Percentiles rank a stretch among this genome's conserved stretches.
Conservation (phyloP, 2,888 invertebrate species). For the Trachelus iudaicus region DNA sequence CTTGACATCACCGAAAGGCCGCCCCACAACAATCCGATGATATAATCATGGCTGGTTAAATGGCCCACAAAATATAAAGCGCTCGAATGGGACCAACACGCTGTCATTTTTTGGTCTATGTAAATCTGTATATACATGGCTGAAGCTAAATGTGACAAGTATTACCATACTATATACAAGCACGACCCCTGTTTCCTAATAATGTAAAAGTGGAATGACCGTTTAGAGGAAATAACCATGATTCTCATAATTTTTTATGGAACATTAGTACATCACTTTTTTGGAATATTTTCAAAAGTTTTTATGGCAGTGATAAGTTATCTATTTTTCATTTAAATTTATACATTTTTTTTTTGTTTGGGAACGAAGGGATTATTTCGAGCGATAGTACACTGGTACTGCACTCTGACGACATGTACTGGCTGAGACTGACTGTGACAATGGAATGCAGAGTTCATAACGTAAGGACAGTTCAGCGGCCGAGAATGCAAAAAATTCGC, state of each 20-base stretch:
- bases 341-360: neutral
- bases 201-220: neutral
- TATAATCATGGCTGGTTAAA: slow-evolving; percentile 12
- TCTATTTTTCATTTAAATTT: neutral
- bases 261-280: neutral
- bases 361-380: neutral
- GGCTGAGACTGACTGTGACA: neutral
- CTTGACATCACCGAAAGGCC: neutral
- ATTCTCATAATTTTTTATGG: neutral
- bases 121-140: neutral
- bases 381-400: neutral
- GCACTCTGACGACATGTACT: neutral
- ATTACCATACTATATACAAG: neutral
- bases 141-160: neutral
- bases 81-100: neutral
- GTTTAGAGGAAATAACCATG: neutral
- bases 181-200: neutral
- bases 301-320: neutral
- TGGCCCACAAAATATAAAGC: slow-evolving; percentile 13
- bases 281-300: neutral
- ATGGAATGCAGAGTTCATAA: neutral
- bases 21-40: slow-evolving; percentile 4
- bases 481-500: neutral
- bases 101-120: neutral
- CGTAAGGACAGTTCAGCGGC: neutral